Percentiles rank a stretch among this genome's conserved stretches.
Evolutionary conservation across 2,888 invertebrate species (phyloP).

Genomic region (Drosophila neoperkinsi): DNA sequence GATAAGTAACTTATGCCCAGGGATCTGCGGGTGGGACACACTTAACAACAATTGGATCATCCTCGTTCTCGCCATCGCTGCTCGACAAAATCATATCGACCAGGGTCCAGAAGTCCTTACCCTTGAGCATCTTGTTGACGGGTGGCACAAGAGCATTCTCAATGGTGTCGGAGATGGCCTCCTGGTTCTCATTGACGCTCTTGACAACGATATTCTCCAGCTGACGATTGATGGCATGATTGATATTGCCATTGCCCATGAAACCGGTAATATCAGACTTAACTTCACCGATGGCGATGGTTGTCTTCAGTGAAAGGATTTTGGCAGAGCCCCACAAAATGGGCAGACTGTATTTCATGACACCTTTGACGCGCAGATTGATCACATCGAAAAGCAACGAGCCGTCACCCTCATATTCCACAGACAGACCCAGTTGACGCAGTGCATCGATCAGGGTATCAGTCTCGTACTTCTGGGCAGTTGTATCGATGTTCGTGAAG

Average conservation of each 20-base stretch:
- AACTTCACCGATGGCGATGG: conserved; percentile 66
- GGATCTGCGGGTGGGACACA: conserved; percentile 80
- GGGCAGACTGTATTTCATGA: conserved; percentile 78
- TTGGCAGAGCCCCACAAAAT: conserved; percentile 82
- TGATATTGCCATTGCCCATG: conserved; percentile 70
- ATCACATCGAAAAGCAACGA: conserved; percentile 71
- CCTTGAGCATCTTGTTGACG: conserved; percentile 77
- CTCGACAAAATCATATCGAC: conserved; percentile 68
- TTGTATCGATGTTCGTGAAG: conserved; percentile 74
- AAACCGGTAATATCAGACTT: conserved; percentile 77
- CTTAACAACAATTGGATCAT: conserved; percentile 73
- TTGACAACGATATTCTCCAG: conserved; percentile 71
- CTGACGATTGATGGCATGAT: conserved; percentile 69
- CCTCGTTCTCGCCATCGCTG: conserved; percentile 69
- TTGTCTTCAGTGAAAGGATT: conserved; percentile 75
- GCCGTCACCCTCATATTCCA: conserved; percentile 79
- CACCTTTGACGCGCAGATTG: conserved; percentile 76
- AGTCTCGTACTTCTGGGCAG: conserved; percentile 76
- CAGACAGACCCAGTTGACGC: conserved; percentile 69
- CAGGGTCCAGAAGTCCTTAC: conserved; percentile 79
- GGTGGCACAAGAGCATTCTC: conserved; percentile 74
- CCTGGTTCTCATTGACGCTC: conserved; percentile 72
- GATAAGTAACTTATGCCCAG: conserved; percentile 69
- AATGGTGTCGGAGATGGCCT: conserved; percentile 70
- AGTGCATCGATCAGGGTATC: conserved; percentile 76